These are phyloP conservation scores for Pseudeuparius sepicola DNA, from an alignment of 2,888 invertebrate species.

Conservation along the genomic window DNA sequence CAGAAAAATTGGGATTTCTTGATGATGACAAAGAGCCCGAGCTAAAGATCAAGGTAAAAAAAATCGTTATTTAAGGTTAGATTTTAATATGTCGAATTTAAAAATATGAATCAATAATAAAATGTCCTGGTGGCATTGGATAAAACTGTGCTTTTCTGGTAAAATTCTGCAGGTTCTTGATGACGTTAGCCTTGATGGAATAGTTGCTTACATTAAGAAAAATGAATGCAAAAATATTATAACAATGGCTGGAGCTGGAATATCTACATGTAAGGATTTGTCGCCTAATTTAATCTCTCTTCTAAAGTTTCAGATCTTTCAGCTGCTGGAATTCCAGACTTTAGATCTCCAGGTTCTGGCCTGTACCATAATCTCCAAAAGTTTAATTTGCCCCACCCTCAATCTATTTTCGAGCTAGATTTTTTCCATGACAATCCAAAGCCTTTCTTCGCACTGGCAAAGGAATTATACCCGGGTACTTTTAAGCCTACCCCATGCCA, in stretches of 20 bases:
- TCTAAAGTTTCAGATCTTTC: constrained; percentile 26
- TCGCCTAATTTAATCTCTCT: background rate
- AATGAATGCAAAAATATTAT: constrained; percentile 75
- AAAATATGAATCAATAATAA: too few relatives aligned
- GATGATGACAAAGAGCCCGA: constrained; percentile 39
- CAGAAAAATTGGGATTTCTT: constrained; percentile 52
- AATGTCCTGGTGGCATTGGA: too few relatives aligned
- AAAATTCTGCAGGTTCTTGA: constrained; percentile 56
- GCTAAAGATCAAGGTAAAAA: too few relatives aligned
- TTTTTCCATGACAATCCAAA: constrained; percentile 83
- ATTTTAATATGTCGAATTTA: too few relatives aligned
- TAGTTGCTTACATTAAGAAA: constrained; percentile 68
- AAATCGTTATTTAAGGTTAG: too few relatives aligned
- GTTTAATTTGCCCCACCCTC: constrained; percentile 84
- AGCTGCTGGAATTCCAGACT: constrained; percentile 96
- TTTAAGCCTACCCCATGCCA: constrained; percentile 86
- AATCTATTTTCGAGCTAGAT: constrained; percentile 83
- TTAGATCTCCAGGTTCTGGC: constrained; percentile 85
- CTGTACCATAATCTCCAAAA: constrained; percentile 85
- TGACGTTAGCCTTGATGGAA: constrained; percentile 62
- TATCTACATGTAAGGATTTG: constrained; percentile 76
- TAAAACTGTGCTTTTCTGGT: too few relatives aligned
- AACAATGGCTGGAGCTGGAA: constrained; percentile 92
- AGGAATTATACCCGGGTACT: constrained; percentile 77
- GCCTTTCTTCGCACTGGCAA: constrained; percentile 87